These are phyloP conservation scores for Harlomillsia oculata DNA, from an alignment of 1,140 invertebrate species.

Conservation along the genomic window DNA sequence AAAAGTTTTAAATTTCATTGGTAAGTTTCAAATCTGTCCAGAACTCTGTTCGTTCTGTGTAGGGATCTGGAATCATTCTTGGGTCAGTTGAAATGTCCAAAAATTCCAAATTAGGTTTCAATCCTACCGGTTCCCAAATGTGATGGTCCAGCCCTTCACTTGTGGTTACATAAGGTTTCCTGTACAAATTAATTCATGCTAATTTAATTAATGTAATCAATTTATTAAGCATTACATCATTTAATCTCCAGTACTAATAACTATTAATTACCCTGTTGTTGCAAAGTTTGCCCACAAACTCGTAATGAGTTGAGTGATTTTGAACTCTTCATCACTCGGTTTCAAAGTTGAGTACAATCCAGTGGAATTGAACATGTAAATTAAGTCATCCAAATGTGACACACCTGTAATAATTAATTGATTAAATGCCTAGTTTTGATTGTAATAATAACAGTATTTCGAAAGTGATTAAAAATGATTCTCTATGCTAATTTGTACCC, in stretches of 20 bases:
- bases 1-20: background rate
- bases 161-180: background rate
- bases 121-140: constrained; percentile 9
- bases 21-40: constrained; percentile 7
- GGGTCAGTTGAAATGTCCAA: constrained; percentile 9
- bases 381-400: constrained; percentile 28
- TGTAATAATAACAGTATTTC: background rate
- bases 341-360: constrained; percentile 21
- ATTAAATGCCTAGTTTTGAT: background rate
- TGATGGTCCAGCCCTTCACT: background rate
- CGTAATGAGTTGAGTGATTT: constrained; percentile 21
- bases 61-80: constrained; percentile 14
- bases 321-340: constrained; percentile 21
- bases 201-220: background rate
- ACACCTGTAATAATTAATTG: constrained; percentile 16
- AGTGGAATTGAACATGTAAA: constrained; percentile 30
- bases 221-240: background rate
- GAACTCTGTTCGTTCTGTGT: constrained; percentile 1
- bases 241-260: background rate
- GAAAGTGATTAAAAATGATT: background rate
- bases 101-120: constrained; percentile 4
- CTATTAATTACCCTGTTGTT: constrained; percentile 17
- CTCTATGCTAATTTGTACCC: constrained; percentile 14
- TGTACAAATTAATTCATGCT: background rate
- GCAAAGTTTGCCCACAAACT: constrained; percentile 34